Base-by-base conservation (phyloP, 2,797 vertebrate genomes). In the Acanthurus tractus region DNA sequence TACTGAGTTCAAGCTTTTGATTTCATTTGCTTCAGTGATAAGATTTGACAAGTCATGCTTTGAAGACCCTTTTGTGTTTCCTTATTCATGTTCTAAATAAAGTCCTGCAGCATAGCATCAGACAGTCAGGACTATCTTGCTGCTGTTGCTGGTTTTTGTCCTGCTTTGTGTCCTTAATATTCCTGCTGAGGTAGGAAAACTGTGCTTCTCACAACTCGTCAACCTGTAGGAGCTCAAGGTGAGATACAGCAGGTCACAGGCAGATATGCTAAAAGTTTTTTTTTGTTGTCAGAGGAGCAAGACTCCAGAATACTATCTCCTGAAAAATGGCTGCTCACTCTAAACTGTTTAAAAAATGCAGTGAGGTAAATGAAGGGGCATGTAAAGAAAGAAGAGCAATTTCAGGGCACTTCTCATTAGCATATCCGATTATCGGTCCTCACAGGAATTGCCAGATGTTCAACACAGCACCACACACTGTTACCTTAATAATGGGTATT, bases 401-500 rank as follows among this genome's bases (percentile, higher is more conserved):
- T 45, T 42, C 38, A 44, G 13, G 42, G n/a, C 29, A 18, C 48
- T 75, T 76, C 56, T 58, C 29, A 63, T 64, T 22, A 34, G 25
- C 18, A 23, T 56, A 46, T 72, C 29, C 15, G 15, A 86, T 86
- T 74, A 66, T 56, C 64, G 76, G 59, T 65, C 66, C 63, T 82
- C 74, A 58, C 40, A 53, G 45, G 45, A 74, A 70, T 58, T 49
- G 63, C 55, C 78, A 86, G 81, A 88, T 90, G 82, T 79, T 88
- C 63, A 56, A 52, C 55, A 40, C 76, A 22, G 52, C 63, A 71
- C 57, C 42, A 45, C 20, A 57, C 20, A 74, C 81, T 22, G 49
- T 84, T 81, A 81, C 56, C 68, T 62, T 89, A 78, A 86, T 75
- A 83, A 61, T 45, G 58, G 59, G 48, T 62, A 78, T 82, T 88